Evolutionary conservation across 2,113 vertebrate genomes (phyloP).

Genomic region (Edolisoma coerulescens): DNA sequence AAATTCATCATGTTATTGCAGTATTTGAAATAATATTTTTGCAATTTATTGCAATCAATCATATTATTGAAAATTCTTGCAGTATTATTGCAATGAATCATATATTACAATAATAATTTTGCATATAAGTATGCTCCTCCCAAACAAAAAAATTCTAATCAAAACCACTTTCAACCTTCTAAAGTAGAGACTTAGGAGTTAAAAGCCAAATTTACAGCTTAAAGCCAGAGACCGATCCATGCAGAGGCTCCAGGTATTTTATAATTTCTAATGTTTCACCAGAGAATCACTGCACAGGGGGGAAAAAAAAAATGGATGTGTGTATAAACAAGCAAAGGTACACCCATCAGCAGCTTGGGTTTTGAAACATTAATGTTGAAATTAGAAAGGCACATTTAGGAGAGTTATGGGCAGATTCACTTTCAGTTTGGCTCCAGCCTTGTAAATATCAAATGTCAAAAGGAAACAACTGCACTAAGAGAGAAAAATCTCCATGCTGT

Average conservation of each 20-base stretch:
- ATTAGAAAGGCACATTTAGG: conserved; percentile 7
- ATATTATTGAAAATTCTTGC: not conserved
- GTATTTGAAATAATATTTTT: not conserved
- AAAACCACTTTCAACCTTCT: not conserved
- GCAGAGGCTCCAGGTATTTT: not conserved
- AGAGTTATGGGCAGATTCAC: conserved; percentile 1
- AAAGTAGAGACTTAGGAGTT: not conserved
- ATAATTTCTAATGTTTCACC: not conserved
- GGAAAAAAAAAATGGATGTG: not conserved
- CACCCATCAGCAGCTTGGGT: not conserved
- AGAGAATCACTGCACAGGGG: not conserved
- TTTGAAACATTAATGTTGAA: conserved; percentile 36
- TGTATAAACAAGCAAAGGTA: not conserved
- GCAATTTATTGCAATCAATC: not conserved
- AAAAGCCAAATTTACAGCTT: not conserved
- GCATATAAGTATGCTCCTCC: not conserved
- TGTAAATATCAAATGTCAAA: conserved; percentile 30
- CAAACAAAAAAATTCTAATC: not conserved
- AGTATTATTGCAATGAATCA: not conserved
- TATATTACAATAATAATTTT: not conserved
- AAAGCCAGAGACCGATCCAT: not conserved
- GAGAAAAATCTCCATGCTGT: not conserved
- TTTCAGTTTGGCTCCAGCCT: conserved; percentile 32
- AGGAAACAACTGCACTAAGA: not conserved
- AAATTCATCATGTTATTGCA: not conserved